phyloP scores from a whole-genome alignment of 2,888 invertebrate genomes.

The Nesidiocoris tenuis region DNA sequence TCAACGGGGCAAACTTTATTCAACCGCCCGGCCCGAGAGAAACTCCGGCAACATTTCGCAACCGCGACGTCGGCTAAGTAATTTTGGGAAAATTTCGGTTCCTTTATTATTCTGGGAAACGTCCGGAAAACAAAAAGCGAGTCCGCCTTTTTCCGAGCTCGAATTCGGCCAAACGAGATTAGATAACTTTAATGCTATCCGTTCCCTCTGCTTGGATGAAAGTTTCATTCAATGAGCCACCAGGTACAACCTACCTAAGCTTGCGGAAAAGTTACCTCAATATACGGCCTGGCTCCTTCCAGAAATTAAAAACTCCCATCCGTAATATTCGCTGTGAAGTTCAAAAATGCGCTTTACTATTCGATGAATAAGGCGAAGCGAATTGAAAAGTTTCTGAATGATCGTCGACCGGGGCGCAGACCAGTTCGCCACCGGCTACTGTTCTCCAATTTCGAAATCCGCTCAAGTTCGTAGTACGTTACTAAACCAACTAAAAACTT shows the following conservation, averaged over 20 bases:
- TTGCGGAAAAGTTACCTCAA: neutral
- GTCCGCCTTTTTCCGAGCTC: constrained; percentile 4
- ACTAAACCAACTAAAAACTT: too few relatives aligned
- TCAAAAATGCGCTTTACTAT: too few relatives aligned
- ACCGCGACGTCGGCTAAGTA: constrained; percentile 21
- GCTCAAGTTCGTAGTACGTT: too few relatives aligned
- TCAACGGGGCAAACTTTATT: constrained; percentile 43
- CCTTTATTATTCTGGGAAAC: constrained; percentile 30
- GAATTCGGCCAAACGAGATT: constrained; percentile 23
- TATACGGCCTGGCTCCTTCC: neutral
- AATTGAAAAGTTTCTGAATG: too few relatives aligned
- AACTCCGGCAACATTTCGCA: neutral
- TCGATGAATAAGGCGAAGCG: too few relatives aligned
- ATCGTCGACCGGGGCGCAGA: too few relatives aligned
- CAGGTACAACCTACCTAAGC: neutral
- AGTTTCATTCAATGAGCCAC: constrained; percentile 24
- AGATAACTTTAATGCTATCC: constrained; percentile 21
- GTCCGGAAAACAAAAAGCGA: constrained; percentile 11
- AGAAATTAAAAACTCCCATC: neutral
- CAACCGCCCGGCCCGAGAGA: constrained; percentile 27
- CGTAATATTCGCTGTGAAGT: too few relatives aligned
- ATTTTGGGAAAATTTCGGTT: constrained; percentile 36
- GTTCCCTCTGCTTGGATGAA: neutral
- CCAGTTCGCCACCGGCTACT: too few relatives aligned
- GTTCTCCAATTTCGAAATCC: too few relatives aligned